phyloP scores from a whole-genome alignment of 2,797 vertebrate species.

The Alcedo atthis region DNA sequence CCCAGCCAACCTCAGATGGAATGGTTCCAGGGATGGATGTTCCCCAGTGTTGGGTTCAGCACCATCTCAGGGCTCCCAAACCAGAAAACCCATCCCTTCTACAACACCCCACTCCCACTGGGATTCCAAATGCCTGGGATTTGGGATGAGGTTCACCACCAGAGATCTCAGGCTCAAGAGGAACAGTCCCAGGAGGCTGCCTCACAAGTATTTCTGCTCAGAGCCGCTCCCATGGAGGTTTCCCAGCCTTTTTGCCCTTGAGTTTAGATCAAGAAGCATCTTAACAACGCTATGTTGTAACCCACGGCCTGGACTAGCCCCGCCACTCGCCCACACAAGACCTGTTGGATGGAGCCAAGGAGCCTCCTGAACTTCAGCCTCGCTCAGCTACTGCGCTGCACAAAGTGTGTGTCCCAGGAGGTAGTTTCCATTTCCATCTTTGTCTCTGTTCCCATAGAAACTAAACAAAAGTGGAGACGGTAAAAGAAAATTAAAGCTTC shows the following conservation, averaged over 20 bases:
- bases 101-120: rapidly evolving
- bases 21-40: not conserved
- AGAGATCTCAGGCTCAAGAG: not conserved
- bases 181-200: not conserved
- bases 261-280: not conserved
- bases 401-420: not conserved
- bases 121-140: not conserved
- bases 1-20: not conserved
- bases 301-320: not conserved
- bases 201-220: not conserved
- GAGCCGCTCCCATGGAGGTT: not conserved
- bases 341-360: not conserved
- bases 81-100: rapidly evolving
- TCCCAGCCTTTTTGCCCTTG: not conserved
- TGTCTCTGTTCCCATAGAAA: conserved; percentile 27
- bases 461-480: not conserved
- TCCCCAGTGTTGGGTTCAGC: rapidly evolving
- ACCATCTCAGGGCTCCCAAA: not conserved
- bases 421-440: not conserved
- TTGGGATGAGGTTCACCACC: not conserved
- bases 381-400: not conserved
- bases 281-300: too few relatives aligned
- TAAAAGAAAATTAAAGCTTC: not conserved
- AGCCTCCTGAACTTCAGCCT: not conserved
- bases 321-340: not conserved